Conservation (phyloP, 2,888 invertebrate genomes). For the Aleiodes alternator region DNA sequence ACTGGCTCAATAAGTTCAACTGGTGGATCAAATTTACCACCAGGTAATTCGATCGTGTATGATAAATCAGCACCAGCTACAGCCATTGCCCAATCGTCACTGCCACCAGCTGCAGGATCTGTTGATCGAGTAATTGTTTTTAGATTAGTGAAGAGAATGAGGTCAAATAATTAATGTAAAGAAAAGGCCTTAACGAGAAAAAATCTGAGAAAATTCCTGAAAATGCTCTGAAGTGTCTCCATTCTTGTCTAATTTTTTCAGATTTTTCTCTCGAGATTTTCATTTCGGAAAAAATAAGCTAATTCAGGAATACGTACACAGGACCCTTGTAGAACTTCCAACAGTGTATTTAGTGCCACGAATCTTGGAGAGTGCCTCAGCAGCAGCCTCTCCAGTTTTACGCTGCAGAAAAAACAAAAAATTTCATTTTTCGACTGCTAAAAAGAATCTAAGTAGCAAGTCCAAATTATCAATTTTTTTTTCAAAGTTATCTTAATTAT, state of each 20-base stretch:
- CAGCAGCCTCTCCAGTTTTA: conserved; percentile 58
- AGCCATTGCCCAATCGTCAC: conserved; percentile 82
- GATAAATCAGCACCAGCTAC: conserved; percentile 78
- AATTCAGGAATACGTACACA: conserved; percentile 64
- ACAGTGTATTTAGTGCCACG: conserved; percentile 66
- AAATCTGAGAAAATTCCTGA: not conserved
- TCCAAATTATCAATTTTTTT: too few relatives aligned
- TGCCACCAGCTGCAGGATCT: conserved; percentile 80
- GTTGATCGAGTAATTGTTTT: not conserved
- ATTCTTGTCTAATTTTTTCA: not conserved
- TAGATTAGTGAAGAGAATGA: too few relatives aligned
- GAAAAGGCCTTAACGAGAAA: too few relatives aligned
- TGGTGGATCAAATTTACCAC: conserved; percentile 79
- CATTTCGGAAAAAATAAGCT: too few relatives aligned
- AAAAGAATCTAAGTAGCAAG: too few relatives aligned
- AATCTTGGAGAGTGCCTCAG: conserved; percentile 56
- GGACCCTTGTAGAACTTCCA: conserved; percentile 76
- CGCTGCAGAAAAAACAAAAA: too few relatives aligned
- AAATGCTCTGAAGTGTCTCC: too few relatives aligned
- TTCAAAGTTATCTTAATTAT: too few relatives aligned
- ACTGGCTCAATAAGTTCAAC: conserved; percentile 78
- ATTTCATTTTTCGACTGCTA: too few relatives aligned
- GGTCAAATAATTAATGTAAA: too few relatives aligned
- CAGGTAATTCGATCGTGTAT: conserved; percentile 82
- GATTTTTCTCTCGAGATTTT: not conserved